Base-by-base conservation (phyloP, 2,888 invertebrate species). In the Pyrrhia umbra region DNA sequence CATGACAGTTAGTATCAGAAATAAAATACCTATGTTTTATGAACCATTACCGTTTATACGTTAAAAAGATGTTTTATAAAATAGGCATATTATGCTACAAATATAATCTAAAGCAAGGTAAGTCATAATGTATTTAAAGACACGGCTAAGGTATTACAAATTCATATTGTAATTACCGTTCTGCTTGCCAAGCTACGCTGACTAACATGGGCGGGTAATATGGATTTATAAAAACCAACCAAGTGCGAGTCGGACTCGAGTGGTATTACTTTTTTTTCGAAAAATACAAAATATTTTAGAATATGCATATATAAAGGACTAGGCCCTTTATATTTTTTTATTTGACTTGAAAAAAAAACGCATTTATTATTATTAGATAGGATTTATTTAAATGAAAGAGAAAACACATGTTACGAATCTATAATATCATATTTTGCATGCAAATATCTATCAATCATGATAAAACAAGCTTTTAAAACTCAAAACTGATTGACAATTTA, bases 101-200 rank as follows among this genome's bases (percentile, higher is more conserved):
- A 34, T 34, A n/a, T n/a, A 34, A 6, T 5, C n/a, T 4, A 13
- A n/a, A 34, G 34, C n/a, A 13, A n/a, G 34, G 34, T 34, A n/a
- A n/a, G 34, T 34, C 34, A 34, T n/a, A 5, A 34, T 34, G 13
- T 34, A 34, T 34, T 34, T 34, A 34, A n/a, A 34, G 34, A 34
- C n/a, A 34, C 34, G 13, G 21, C 37, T 39, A 37, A 39, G 13
- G 50, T 15, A 52, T 40, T 52, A 52, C 51, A 23, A 40, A 52
- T 52, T 52, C 51, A 52, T 52, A 25, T 40, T 40, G 16, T 23
- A 40, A 52, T 52, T 40, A 40, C 39, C 51, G 18, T 23, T 40
- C 23, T 40, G 25, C 40, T 52, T 52, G 25, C 51, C 40, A 37
- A 37, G 37, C 15, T 23, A n/a, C n/a, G n/a, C n/a, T n/a, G n/a